These are phyloP conservation scores for Caerostris extrusa DNA, from an alignment of 1,140 invertebrate genomes.

Conservation along the genomic window DNA sequence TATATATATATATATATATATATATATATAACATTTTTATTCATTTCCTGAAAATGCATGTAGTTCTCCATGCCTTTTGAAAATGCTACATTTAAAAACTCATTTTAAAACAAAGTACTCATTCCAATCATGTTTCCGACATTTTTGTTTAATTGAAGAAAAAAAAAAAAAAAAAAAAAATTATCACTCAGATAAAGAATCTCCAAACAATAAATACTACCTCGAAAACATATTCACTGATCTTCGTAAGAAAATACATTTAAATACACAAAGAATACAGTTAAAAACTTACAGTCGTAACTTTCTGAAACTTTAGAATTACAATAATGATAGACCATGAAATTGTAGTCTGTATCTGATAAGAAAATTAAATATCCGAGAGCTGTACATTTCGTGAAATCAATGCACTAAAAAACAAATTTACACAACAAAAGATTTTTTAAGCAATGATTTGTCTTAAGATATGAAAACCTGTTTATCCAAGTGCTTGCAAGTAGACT, in stretches of 20 bases:
- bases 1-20: not conserved
- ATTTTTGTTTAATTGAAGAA: not conserved
- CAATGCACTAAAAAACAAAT: not conserved
- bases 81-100: not conserved
- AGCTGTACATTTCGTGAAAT: not conserved
- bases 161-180: no score
- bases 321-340: slow-evolving; percentile 32
- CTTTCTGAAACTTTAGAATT: not conserved
- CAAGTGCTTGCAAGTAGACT: not conserved
- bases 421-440: no score
- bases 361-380: not conserved
- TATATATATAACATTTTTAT: slow-evolving; percentile 10
- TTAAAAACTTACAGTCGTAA: not conserved
- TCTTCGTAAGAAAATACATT: not conserved
- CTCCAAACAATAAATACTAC: not conserved
- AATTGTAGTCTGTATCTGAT: slow-evolving; percentile 42
- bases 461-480: not conserved
- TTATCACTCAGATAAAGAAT: no score
- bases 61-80: slow-evolving; percentile 4
- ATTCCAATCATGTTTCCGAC: not conserved
- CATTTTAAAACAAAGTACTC: slow-evolving; percentile 14
- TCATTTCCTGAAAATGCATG: slow-evolving; percentile 26
- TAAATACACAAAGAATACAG: slow-evolving; percentile 23
- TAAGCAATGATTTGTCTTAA: not conserved
- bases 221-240: not conserved